Conservation (phyloP, 2,888 invertebrate species). For the Neoitamus cyanurus region DNA sequence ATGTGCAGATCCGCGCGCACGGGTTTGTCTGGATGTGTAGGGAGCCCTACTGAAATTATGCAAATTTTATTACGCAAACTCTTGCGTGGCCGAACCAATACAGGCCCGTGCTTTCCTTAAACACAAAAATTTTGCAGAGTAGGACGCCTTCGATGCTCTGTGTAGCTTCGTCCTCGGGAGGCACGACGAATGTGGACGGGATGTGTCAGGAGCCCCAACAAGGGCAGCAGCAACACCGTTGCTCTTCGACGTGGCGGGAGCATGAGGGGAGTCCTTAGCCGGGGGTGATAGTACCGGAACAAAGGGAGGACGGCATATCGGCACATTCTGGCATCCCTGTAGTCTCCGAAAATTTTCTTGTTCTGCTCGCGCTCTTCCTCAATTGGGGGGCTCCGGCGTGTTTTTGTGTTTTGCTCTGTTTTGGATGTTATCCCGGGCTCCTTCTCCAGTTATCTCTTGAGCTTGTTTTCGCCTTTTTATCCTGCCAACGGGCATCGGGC, state of each 20-base stretch:
- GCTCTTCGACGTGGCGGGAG: not conserved
- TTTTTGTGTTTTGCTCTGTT: conserved; percentile 19
- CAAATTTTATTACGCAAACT: conserved; percentile 66
- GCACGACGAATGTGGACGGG: conserved; percentile 3
- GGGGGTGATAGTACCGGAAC: not conserved
- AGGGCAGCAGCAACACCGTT: not conserved
- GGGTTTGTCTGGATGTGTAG: conserved; percentile 53
- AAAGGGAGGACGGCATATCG: conserved; percentile 24
- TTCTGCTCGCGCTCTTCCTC: conserved; percentile 20
- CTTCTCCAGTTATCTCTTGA: not conserved
- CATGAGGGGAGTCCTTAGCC: not conserved
- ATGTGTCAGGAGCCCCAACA: not conserved
- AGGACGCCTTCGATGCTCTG: conserved; percentile 13
- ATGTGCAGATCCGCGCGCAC: conserved; percentile 15
- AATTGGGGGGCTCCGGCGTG: not conserved
- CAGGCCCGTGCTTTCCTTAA: not conserved
- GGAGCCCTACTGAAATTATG: conserved; percentile 60
- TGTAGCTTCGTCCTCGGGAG: not conserved
- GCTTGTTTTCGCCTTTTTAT: conserved; percentile 9
- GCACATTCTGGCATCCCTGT: conserved; percentile 21
- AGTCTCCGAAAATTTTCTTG: conserved; percentile 24
- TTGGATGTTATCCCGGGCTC: conserved; percentile 10
- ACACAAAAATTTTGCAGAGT: conserved; percentile 3
- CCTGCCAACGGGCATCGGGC: not conserved
- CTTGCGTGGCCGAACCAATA: conserved; percentile 56